A percentile compares a stretch with the other conserved stretches of the same genome.
phyloP scores from a whole-genome alignment of 2,888 invertebrate species.

The Perizoma flavofasciatum region DNA sequence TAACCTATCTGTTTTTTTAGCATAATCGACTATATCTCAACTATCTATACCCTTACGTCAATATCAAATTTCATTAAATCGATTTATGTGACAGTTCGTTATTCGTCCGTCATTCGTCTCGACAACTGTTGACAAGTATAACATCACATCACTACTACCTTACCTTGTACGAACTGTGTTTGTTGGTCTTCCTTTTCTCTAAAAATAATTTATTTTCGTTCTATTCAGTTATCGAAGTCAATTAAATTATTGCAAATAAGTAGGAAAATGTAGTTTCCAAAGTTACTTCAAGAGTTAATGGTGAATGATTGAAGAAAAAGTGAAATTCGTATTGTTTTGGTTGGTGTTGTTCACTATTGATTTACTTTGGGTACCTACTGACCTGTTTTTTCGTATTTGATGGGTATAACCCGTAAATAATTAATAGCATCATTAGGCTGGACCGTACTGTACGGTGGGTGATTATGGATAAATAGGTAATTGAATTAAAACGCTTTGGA shows the following conservation, averaged over 20 bases:
- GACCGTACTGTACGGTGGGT: slow-evolving; percentile 34
- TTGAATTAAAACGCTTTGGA: slow-evolving; percentile 30
- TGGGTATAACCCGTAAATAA: slow-evolving; percentile 73
- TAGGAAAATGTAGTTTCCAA: not conserved
- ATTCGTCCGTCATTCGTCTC: not conserved
- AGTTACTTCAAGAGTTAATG: not conserved
- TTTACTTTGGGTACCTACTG: slow-evolving; percentile 74
- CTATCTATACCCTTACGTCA: too few relatives aligned
- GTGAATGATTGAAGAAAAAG: slow-evolving; percentile 20
- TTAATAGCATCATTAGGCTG: slow-evolving; percentile 61
- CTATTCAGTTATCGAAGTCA: slow-evolving; percentile 30
- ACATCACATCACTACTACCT: too few relatives aligned
- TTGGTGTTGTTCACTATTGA: slow-evolving; percentile 79
- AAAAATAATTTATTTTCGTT: slow-evolving; percentile 43
- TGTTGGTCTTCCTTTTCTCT: slow-evolving; percentile 21
- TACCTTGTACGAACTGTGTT: not conserved
- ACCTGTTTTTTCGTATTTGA: slow-evolving; percentile 75
- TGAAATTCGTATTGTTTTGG: slow-evolving; percentile 70
- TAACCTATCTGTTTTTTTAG: not conserved
- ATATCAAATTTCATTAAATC: slow-evolving; percentile 16
- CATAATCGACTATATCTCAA: not conserved
- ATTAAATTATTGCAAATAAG: slow-evolving; percentile 26
- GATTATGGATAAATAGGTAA: slow-evolving; percentile 40
- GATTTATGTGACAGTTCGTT: slow-evolving; percentile 27
- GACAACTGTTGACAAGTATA: too few relatives aligned